Evolutionary conservation across 2,888 invertebrate genomes (phyloP).

Genomic region (Micoletzkya japonica): DNA sequence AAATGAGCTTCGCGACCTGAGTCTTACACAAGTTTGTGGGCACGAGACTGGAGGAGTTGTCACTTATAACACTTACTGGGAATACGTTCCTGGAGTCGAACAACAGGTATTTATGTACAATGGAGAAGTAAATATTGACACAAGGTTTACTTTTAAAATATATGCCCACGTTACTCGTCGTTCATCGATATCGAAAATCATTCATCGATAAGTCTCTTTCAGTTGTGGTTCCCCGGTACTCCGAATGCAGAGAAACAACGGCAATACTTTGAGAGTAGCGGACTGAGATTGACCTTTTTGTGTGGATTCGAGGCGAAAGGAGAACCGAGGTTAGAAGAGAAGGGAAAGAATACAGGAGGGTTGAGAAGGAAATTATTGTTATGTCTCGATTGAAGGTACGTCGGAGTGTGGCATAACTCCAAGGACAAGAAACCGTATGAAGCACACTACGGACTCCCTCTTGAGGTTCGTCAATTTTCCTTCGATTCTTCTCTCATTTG

Average conservation of each 20-base stretch:
- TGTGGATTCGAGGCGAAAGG: slow-evolving; percentile 57
- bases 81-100: slow-evolving; percentile 52
- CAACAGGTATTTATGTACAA: slow-evolving; percentile 12
- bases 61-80: slow-evolving; percentile 61
- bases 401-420: slow-evolving; percentile 60
- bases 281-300: slow-evolving; percentile 54
- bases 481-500: not conserved
- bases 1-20: slow-evolving; percentile 59
- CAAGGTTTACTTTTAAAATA: not conserved
- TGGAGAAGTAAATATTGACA: not conserved
- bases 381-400: slow-evolving; percentile 38
- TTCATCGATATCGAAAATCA: no score
- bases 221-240: slow-evolving; percentile 63
- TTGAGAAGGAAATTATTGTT: slow-evolving; percentile 14
- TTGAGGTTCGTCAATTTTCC: slow-evolving; percentile 34
- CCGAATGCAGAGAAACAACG: slow-evolving; percentile 56
- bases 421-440: slow-evolving; percentile 51
- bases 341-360: slow-evolving; percentile 4
- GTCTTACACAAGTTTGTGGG: slow-evolving; percentile 61
- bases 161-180: not conserved
- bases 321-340: slow-evolving; percentile 37
- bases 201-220: slow-evolving; percentile 26
- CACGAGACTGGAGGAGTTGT: slow-evolving; percentile 56
- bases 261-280: slow-evolving; percentile 52
- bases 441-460: slow-evolving; percentile 60